Percentiles rank a stretch among this genome's conserved stretches.
Conservation (phyloP, 2,888 invertebrate genomes). For the Xylophagus ater region DNA sequence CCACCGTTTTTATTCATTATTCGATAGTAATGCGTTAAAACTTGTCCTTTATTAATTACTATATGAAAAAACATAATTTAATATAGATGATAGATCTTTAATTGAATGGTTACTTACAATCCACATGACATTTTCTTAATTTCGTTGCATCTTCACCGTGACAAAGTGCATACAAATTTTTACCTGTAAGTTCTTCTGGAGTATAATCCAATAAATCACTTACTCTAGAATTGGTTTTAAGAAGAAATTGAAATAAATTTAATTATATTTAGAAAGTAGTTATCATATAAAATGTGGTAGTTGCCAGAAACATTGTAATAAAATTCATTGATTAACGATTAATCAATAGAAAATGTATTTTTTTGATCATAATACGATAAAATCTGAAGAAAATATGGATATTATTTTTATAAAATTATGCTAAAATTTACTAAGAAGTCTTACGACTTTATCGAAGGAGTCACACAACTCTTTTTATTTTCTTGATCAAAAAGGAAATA, state of each 20-base stretch:
- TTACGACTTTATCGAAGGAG: neutral
- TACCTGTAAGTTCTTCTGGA: slow-evolving; percentile 86
- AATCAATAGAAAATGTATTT: no score
- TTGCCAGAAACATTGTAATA: no score
- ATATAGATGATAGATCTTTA: slow-evolving; percentile 8
- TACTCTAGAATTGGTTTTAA: no score
- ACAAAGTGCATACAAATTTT: slow-evolving; percentile 86
- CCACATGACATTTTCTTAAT: slow-evolving; percentile 87
- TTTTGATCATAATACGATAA: no score
- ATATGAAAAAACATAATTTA: slow-evolving; percentile 36
- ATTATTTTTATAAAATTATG: no score
- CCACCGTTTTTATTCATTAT: slow-evolving; percentile 94
- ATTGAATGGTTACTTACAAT: slow-evolving; percentile 60
- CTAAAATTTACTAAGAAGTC: no score
- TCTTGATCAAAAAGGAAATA: slow-evolving; percentile 13
- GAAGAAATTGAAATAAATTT: no score
- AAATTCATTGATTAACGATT: no score
- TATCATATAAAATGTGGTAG: neutral
- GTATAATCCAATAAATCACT: slow-evolving; percentile 86
- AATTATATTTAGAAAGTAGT: slow-evolving; percentile 5
- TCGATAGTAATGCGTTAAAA: slow-evolving; percentile 89
- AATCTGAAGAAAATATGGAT: no score
- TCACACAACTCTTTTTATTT: neutral
- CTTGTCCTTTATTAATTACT: slow-evolving; percentile 96
- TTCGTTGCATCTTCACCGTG: slow-evolving; percentile 93